Percentiles rank a stretch among this genome's conserved stretches.
Evolutionary conservation across 2,113 vertebrate species (phyloP).

Genomic region (Megaceryle torquata): DNA sequence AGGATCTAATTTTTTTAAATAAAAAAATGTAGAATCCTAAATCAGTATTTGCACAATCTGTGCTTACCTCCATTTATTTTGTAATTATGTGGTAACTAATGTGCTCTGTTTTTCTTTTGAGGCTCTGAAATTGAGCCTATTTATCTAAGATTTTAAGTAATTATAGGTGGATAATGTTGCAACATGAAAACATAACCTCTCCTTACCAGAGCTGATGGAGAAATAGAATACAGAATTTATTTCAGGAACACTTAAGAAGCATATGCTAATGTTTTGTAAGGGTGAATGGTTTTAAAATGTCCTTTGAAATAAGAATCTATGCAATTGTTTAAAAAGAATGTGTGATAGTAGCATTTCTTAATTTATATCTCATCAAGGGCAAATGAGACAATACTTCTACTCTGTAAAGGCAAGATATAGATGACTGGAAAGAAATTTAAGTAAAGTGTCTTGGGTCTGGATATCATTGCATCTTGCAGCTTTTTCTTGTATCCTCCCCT

Average conservation of each 20-base stretch:
- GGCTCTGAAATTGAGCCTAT: constrained; percentile 20
- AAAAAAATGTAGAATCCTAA: background rate
- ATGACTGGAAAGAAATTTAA: background rate
- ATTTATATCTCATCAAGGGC: background rate
- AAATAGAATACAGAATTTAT: constrained; percentile 22
- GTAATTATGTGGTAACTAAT: constrained; percentile 3
- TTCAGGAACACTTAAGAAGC: constrained; percentile 15
- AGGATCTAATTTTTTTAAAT: background rate
- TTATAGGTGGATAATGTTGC: background rate
- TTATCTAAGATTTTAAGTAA: constrained; percentile 24
- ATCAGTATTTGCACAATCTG: background rate
- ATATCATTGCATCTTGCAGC: background rate
- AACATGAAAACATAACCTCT: background rate
- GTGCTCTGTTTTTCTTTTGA: background rate
- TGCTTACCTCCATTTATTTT: background rate
- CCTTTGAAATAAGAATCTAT: constrained; percentile 10
- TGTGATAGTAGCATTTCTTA: background rate
- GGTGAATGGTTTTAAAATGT: background rate
- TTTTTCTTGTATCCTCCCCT: background rate
- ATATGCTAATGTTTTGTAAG: constrained; percentile 1
- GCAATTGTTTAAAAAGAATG: background rate
- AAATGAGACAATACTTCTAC: background rate
- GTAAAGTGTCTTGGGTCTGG: background rate
- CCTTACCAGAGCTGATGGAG: background rate
- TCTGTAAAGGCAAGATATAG: background rate